These are phyloP conservation scores for Ornithoptera priamus DNA, from an alignment of 2,888 invertebrate genomes.

Conservation along the genomic window DNA sequence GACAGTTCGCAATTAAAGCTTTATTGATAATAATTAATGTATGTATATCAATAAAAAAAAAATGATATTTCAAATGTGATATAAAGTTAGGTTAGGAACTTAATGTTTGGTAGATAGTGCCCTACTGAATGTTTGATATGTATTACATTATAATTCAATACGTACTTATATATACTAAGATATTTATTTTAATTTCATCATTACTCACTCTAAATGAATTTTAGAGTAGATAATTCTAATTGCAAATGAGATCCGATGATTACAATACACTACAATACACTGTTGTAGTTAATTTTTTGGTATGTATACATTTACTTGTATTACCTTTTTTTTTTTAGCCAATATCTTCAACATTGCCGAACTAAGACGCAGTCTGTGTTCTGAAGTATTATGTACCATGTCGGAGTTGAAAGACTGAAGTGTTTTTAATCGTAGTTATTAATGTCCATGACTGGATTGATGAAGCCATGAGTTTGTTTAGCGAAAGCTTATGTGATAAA, in stretches of 20 bases:
- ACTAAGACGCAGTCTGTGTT: slow-evolving; percentile 16
- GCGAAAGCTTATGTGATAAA: slow-evolving; percentile 69
- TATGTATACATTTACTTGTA: slow-evolving; percentile 44
- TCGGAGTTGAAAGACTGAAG: slow-evolving; percentile 75
- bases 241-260: slow-evolving; percentile 56
- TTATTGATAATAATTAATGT: slow-evolving; percentile 57
- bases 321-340: slow-evolving; percentile 6
- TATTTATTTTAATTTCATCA: slow-evolving; percentile 54
- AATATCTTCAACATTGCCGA: slow-evolving; percentile 1
- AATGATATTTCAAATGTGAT: slow-evolving; percentile 77
- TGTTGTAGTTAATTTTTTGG: slow-evolving; percentile 11
- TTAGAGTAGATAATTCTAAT: slow-evolving; percentile 46
- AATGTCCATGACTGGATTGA: slow-evolving; percentile 63
- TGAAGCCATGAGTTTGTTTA: slow-evolving; percentile 60
- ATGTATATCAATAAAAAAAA: slow-evolving; percentile 51
- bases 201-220: slow-evolving; percentile 23
- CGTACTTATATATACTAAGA: slow-evolving; percentile 52
- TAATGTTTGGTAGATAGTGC: slow-evolving; percentile 47
- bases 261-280: not conserved
- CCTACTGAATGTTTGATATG: slow-evolving; percentile 44
- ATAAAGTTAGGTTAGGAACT: slow-evolving; percentile 68
- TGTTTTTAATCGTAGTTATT: slow-evolving; percentile 60
- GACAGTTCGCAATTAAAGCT: slow-evolving; percentile 62
- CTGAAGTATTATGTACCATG: slow-evolving; percentile 33
- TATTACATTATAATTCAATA: slow-evolving; percentile 48